These are phyloP conservation scores for Datnioides undecimradiatus DNA, from an alignment of 2,113 vertebrate species.

Conservation along the genomic window DNA sequence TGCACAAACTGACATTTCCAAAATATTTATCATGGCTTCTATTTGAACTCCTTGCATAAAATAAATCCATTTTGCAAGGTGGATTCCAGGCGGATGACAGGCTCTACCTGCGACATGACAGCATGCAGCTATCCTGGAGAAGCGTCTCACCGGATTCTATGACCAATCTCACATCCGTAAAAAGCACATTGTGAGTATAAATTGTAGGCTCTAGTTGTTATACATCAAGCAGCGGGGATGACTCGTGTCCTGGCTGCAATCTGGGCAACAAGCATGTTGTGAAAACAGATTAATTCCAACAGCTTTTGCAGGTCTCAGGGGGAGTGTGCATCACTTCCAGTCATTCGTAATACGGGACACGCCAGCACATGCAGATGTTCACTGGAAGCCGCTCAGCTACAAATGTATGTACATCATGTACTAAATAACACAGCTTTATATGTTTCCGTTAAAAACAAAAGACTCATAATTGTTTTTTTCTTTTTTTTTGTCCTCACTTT, in stretches of 20 bases:
- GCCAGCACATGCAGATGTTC: slow-evolving; percentile 68
- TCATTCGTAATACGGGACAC: slow-evolving; percentile 48
- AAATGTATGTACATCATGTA: slow-evolving; percentile 31
- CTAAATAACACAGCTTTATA: neutral
- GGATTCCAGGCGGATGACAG: slow-evolving; percentile 28
- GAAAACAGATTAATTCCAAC: slow-evolving; percentile 48
- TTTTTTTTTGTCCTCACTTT: neutral
- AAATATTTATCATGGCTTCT: slow-evolving; percentile 7
- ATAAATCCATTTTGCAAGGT: neutral
- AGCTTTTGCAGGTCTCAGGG: slow-evolving; percentile 32
- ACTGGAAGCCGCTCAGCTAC: slow-evolving; percentile 10
- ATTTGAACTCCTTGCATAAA: slow-evolving; percentile 6
- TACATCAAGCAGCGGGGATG: slow-evolving; percentile 10
- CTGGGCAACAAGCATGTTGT: slow-evolving; percentile 46
- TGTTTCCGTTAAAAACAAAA: neutral
- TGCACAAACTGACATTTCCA: neutral
- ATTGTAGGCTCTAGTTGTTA: neutral
- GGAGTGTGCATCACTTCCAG: slow-evolving; percentile 73
- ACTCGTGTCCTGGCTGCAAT: slow-evolving; percentile 35
- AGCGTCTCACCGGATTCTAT: slow-evolving; percentile 8
- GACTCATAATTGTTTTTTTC: neutral
- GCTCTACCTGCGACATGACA: slow-evolving; percentile 36
- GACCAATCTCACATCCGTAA: slow-evolving; percentile 2
- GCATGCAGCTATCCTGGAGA: neutral
- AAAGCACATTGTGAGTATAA: slow-evolving; percentile 11